phyloP scores from a whole-genome alignment of 2,888 invertebrate genomes.

The Megalurothrips usitatus region DNA sequence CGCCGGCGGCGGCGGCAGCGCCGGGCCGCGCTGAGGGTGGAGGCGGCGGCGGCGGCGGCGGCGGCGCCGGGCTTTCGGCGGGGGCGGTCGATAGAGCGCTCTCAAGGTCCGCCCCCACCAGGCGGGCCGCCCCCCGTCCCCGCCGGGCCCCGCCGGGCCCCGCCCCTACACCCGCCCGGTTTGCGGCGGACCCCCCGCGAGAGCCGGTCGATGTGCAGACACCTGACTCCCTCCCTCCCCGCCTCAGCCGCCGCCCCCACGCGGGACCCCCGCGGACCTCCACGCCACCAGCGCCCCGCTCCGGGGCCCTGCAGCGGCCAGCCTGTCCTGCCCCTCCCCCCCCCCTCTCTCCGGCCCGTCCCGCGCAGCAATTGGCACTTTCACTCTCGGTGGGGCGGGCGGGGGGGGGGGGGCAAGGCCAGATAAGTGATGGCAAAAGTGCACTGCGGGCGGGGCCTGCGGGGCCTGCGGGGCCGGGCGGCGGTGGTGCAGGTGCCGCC shows the following conservation, averaged over 20 bases:
- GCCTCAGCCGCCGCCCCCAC: neutral
- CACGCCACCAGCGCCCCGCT: too few relatives aligned
- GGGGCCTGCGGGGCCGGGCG: neutral
- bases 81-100: conserved; percentile 7
- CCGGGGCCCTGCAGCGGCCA: neutral
- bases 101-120: neutral
- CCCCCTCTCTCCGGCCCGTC: neutral
- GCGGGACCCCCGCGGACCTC: too few relatives aligned
- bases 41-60: neutral
- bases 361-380: conserved; percentile 13
- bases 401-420: neutral
- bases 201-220: conserved; percentile 11
- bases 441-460: neutral
- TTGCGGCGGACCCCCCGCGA: neutral
- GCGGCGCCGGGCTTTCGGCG: conserved; percentile 5
- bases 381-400: neutral
- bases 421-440: neutral
- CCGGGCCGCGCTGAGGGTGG: neutral
- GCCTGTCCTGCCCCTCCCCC: neutral
- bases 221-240: neutral
- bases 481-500: neutral
- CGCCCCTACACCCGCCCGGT: neutral
- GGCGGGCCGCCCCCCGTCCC: neutral
- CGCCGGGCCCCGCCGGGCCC: neutral
- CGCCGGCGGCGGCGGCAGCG: neutral